Base-by-base conservation (phyloP, 2,113 vertebrate species). In the Speoplatyrhinus poulsoni region DNA sequence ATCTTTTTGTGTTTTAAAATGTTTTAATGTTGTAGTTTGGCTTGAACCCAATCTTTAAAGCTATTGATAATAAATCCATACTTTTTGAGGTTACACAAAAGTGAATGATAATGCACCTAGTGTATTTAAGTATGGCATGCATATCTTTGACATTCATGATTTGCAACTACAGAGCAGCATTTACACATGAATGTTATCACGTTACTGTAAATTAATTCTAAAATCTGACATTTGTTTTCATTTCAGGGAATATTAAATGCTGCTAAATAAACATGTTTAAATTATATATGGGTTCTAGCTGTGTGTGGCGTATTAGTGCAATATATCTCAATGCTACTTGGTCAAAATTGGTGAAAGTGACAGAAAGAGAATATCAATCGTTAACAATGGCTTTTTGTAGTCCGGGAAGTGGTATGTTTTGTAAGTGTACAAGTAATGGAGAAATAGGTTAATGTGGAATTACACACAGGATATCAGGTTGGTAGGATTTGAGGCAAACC, bases 121-220 rank as follows among this genome's bases (percentile, higher is more conserved):
- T 55, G 7, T n/a, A 55, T 9, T 55, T 9, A n/a, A 8, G 13
- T 55, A 9, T 5, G n/a, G 12, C n/a, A 55, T 55, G 53, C 7
- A 55, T 55, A 5, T 55, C 15, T 4, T 16, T 36, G 65, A 26
- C 12, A 55, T 36, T 76, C 52, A 41, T 62, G 54, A 75, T 71
- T 70, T 55, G 52, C 88, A 89, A 83, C 84, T 62, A 90, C 88
- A 79, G 88, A 75, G 83, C 90, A 89, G 80, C 60, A 33, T 80
- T 76, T 82, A 78, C 72, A 68, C 65, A 46, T 53, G 80, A 79
- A 77, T 88, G 85, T 85, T 46, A 55, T 69, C 26, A 82, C 72
- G 58, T 17, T 70, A 78, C 80, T 87, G 82, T 82, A 75, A 33
- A 11, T 26, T 69, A 16, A 54, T 55, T 74, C 70, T 46, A 12